phyloP scores from a whole-genome alignment of 2,113 vertebrate genomes.

The Himantopus leucocephalus region DNA sequence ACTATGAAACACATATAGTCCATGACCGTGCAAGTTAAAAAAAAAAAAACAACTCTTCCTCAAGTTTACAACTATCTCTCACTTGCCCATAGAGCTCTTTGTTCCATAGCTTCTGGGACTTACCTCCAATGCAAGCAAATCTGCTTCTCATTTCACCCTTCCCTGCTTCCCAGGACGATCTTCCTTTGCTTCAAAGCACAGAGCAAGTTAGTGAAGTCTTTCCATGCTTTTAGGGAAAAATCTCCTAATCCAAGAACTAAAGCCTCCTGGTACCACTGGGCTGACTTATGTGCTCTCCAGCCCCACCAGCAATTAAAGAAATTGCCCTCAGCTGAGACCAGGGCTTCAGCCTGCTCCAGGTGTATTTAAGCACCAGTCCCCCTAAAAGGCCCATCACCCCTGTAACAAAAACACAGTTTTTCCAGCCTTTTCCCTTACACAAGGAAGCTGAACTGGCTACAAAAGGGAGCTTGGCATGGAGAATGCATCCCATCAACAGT shows the following conservation, averaged over 20 bases:
- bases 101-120: background rate
- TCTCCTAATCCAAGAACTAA: background rate
- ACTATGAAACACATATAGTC: background rate
- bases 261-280: accelerated
- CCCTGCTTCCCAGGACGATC: background rate
- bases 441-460: background rate
- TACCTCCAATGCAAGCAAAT: background rate
- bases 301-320: background rate
- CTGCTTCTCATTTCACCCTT: background rate
- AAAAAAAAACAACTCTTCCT: background rate
- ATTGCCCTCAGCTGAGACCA: background rate
- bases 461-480: background rate
- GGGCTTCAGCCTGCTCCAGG: background rate
- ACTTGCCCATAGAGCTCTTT: background rate
- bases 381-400: background rate
- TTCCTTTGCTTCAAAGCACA: background rate
- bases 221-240: background rate
- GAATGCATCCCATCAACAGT: background rate
- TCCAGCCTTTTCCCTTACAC: background rate
- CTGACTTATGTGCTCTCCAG: background rate
- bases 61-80: background rate
- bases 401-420: background rate
- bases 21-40: accelerated
- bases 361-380: background rate
- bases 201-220: background rate